Evolutionary conservation across 2,888 invertebrate species (phyloP).

Genomic region (Aphrophora alni): DNA sequence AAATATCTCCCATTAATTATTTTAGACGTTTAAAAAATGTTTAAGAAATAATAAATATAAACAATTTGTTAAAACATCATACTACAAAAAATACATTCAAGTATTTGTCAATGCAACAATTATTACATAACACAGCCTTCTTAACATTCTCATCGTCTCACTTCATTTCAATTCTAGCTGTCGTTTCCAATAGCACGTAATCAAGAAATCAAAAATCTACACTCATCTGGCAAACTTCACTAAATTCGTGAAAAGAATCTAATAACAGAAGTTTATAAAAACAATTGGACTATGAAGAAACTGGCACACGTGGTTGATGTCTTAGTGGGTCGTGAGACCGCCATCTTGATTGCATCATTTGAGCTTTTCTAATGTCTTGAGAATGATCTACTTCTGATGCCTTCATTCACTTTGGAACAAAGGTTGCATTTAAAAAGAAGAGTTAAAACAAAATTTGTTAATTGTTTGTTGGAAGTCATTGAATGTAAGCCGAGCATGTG

Average conservation of each 20-base stretch:
- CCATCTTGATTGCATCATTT: background rate
- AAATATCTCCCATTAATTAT: no score
- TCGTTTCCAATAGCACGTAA: no score
- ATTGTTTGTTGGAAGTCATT: background rate
- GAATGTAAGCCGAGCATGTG: background rate
- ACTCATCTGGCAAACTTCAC: background rate
- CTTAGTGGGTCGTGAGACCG: background rate
- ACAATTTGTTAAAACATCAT: no score
- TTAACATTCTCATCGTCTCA: background rate
- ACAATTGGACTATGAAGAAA: background rate
- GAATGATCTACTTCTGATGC: background rate
- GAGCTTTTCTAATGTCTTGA: no score
- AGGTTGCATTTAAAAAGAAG: background rate
- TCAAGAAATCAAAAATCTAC: no score
- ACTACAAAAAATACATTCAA: no score
- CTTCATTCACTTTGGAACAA: background rate
- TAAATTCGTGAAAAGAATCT: background rate
- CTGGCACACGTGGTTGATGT: background rate
- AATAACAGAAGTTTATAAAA: background rate
- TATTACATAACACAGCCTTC: background rate
- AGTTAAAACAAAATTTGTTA: background rate
- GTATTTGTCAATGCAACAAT: background rate
- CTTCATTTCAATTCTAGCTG: background rate
- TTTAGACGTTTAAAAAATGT: no score
- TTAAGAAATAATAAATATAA: no score